A percentile compares a stretch with the other conserved stretches of the same genome.
Conservation (phyloP, 2,888 invertebrate genomes). For the Orchestes rusci region DNA sequence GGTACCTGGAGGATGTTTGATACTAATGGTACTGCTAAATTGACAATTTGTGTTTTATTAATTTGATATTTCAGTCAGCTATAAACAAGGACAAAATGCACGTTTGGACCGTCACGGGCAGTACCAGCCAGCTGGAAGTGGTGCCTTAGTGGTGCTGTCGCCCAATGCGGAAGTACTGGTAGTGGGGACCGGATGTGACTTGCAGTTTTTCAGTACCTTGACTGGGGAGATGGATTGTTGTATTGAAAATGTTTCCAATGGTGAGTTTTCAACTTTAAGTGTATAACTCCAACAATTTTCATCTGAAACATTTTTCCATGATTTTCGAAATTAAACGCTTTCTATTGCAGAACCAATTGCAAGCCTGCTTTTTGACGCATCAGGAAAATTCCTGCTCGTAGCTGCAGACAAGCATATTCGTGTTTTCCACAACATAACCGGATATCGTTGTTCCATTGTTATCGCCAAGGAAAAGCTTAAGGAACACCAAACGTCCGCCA, state of each 20-base stretch:
- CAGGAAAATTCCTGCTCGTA: conserved; percentile 64
- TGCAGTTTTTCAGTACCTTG: conserved; percentile 65
- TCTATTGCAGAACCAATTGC: conserved; percentile 57
- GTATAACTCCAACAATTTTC: too few relatives aligned
- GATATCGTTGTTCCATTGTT: conserved; percentile 49
- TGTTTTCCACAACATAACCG: conserved; percentile 73
- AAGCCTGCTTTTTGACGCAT: conserved; percentile 65
- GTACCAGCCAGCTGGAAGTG: conserved; percentile 50
- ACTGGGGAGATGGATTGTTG: conserved; percentile 58
- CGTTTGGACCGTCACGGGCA: conserved; percentile 60
- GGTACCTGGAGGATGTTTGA: conserved; percentile 82
- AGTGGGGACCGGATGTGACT: conserved; percentile 55
- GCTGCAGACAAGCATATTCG: conserved; percentile 71
- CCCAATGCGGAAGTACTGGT: conserved; percentile 73
- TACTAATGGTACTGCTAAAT: conserved; percentile 58
- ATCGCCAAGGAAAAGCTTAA: conserved; percentile 48
- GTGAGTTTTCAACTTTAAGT: conserved; percentile 30
- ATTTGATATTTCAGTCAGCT: conserved; percentile 55
- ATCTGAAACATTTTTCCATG: too few relatives aligned
- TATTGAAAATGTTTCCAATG: conserved; percentile 58
- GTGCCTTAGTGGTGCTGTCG: conserved; percentile 63
- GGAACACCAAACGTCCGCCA: conserved; percentile 61
- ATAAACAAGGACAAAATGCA: conserved; percentile 69
- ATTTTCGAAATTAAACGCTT: too few relatives aligned
- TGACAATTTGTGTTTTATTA: neutral